These are phyloP conservation scores for Aporrectodea caliginosa DNA, from an alignment of 1,140 invertebrate species.

Conservation along the genomic window DNA sequence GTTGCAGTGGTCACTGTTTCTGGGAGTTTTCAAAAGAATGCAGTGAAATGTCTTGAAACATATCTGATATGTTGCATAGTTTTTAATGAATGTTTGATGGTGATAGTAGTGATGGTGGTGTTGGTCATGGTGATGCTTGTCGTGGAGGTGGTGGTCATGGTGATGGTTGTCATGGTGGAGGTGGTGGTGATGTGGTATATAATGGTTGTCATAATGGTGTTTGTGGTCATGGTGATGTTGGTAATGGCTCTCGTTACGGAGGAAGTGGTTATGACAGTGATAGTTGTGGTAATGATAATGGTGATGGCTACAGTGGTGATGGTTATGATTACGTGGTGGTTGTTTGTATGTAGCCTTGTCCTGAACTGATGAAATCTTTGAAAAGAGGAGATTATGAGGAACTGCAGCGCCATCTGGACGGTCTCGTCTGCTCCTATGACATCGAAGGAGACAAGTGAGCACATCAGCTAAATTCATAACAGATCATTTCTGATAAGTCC, in stretches of 20 bases:
- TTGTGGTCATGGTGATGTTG: background rate
- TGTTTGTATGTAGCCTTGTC: slow-evolving; percentile 4
- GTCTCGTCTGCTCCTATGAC: slow-evolving; percentile 5
- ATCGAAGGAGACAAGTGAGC: slow-evolving; percentile 17
- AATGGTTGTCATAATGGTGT: background rate
- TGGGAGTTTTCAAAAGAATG: too few species aligned
- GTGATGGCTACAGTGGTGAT: background rate
- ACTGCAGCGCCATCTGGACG: slow-evolving; percentile 2
- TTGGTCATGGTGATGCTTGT: too few species aligned
- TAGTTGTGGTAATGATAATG: too few species aligned
- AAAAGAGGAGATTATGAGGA: slow-evolving; percentile 14
- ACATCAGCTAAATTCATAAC: background rate
- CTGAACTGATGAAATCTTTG: background rate
- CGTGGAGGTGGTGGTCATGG: too few species aligned
- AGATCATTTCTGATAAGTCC: background rate
- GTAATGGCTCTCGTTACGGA: background rate
- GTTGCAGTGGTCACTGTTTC: too few species aligned
- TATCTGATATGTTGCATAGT: too few species aligned
- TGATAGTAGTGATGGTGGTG: too few species aligned
- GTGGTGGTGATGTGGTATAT: background rate
- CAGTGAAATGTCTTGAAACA: too few species aligned
- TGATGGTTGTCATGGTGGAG: too few species aligned
- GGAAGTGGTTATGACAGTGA: background rate
- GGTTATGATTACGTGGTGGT: background rate
- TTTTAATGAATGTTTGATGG: too few species aligned